Evolutionary conservation across 2,888 invertebrate genomes (phyloP), one percentile per base, ranked within the genome.

Genomic region (Patella ulyssiponensis): DNA sequence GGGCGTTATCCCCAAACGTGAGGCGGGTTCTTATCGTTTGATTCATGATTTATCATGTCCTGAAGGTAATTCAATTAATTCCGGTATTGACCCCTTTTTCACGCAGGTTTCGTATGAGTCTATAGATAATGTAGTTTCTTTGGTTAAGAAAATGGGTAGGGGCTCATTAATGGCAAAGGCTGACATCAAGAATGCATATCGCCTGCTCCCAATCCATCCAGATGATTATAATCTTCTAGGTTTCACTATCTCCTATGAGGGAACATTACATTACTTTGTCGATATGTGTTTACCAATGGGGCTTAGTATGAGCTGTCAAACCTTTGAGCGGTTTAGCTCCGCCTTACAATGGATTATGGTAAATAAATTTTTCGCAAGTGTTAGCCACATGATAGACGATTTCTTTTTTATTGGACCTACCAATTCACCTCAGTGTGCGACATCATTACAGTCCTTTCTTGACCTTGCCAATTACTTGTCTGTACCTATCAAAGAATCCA

Each of bases 251-350:
- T 14, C 20, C 3, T 54, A 54, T 58, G n/a, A 54, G 23, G 27
- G 27, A 7, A 15, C 53, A 58, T 27, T 33, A 54, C 14, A 15
- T 54, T 74, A 27, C 14, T 74, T 54, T 33, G 33, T n/a, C 7
- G 74, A 74, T 33, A 74, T 54, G n/a, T n/a, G 33, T 23, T 27
- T 74, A n/a, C 74, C 74, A 9, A 27, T 53, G 74, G 64, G 73
- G 2, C 44, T 23, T 17, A 73, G 73, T 56, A 33, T 33, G n/a
- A 56, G 56, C 14, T 73, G 73, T 17, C 54, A 56, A 14, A 53
- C 44, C 27, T 7, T 73, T 23, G 73, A 73, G n/a, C 23, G 27
- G 17, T 58, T 73, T 17, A 73, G 73, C 56, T 56, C 20, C 4
- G 73, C 73, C 14, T 44, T 73, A 54, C 73, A 73, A 17, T 73